Evolutionary conservation across 2,797 vertebrate genomes (phyloP), one percentile per base, ranked within the genome.

Genomic region (Falco naumanni): DNA sequence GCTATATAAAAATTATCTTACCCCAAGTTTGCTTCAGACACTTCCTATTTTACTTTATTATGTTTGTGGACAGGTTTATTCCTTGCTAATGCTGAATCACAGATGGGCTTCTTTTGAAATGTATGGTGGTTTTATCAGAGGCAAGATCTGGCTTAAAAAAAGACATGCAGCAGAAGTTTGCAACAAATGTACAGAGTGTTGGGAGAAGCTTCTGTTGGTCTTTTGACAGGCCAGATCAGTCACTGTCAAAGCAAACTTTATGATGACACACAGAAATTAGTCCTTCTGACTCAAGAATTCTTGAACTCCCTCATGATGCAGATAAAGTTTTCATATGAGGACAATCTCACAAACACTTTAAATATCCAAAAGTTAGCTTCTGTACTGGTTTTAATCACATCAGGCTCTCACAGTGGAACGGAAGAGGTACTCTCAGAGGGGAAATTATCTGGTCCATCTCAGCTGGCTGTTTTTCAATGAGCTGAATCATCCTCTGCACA

Each of bases 141-240:
- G 66, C 2, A 82, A 82, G 66, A 72, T n/a, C 12, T 26, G 33
- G 3, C 25, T 84, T 59, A 12, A 57, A 75, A 75, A 89, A 37
- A 4, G 14, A 31, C 29, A 21, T 1, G 9, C 0, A 0, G 3
- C 2, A 76, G 64, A 71, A 79, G 26, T 48, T 54, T 84, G 9
- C 6, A 70, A 21, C 4, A 50, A 60, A 77, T 5, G 10, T 64
- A 19, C 22, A n/a, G 64, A 75, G 6, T 15, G 18, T 2, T 60
- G 45, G 24, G 19, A 78, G 28, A 90, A 89, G 20, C 6, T 72
- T 61, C 33, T 37, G 5, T 5, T 63, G 28, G 7, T 63, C 29
- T 84, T 85, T 64, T 87, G 34, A 51, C 7, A 45, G 60, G 57
- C 28, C 37, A 48, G 34, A 69, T 69, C 5, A 81, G 61, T 26